These are phyloP conservation scores for Auanema freiburgensis DNA, from an alignment of 2,888 invertebrate species.

Conservation along the genomic window DNA sequence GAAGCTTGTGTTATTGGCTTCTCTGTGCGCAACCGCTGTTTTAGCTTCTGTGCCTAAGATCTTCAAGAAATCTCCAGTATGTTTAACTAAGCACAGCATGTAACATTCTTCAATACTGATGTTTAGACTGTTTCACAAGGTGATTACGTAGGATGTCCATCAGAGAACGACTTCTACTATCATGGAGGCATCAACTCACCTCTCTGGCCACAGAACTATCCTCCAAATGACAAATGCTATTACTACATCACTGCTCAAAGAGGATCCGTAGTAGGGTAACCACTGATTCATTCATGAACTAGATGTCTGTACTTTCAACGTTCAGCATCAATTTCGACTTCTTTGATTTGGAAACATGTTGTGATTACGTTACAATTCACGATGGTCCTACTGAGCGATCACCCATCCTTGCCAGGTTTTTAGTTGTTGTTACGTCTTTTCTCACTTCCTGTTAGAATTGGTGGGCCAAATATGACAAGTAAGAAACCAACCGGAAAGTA, in stretches of 20 bases:
- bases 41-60: no score
- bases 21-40: no score
- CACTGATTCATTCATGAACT: neutral
- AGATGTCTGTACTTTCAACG: neutral
- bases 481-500: slow-evolving; percentile 28
- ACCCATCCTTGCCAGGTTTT: slow-evolving; percentile 34
- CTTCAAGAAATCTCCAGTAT: no score
- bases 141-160: slow-evolving; percentile 49
- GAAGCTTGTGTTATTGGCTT: no score
- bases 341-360: slow-evolving; percentile 40
- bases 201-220: slow-evolving; percentile 38
- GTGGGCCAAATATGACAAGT: slow-evolving; percentile 40
- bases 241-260: slow-evolving; percentile 39
- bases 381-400: slow-evolving; percentile 32
- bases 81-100: no score
- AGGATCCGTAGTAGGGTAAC: slow-evolving; percentile 37
- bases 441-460: slow-evolving; percentile 33
- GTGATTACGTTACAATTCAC: slow-evolving; percentile 44
- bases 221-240: slow-evolving; percentile 40
- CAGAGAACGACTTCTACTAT: slow-evolving; percentile 46
- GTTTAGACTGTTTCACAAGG: no score
- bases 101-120: no score
- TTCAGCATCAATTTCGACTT: slow-evolving; percentile 38
- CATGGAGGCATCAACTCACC: slow-evolving; percentile 41
- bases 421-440: neutral